Evolutionary conservation across 2,888 invertebrate species (phyloP).

Genomic region (Polietes domitor): DNA sequence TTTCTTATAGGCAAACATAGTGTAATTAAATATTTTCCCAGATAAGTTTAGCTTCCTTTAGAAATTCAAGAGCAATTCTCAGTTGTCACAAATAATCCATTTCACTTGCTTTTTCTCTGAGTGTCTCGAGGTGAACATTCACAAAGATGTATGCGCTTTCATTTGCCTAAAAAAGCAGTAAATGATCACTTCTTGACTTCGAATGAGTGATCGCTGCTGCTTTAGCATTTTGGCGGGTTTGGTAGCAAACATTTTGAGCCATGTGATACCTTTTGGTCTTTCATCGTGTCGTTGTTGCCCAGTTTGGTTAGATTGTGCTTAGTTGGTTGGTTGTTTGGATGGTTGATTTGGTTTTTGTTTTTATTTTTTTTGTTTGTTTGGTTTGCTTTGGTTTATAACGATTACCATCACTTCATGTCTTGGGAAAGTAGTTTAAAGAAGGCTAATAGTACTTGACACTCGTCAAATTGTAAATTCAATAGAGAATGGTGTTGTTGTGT

Average conservation of each 20-base stretch:
- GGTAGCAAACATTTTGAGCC: slow-evolving; percentile 1
- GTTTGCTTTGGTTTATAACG: slow-evolving; percentile 2
- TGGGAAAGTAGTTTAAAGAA: slow-evolving; percentile 55
- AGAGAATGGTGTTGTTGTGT: slow-evolving; percentile 5
- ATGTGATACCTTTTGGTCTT: not conserved
- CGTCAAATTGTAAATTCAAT: slow-evolving; percentile 52
- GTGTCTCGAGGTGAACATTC: not conserved
- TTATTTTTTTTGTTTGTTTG: slow-evolving; percentile 1
- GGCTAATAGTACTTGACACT: slow-evolving; percentile 59
- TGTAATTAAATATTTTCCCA: no score
- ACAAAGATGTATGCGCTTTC: not conserved
- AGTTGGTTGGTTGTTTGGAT: not conserved
- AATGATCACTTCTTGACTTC: slow-evolving; percentile 17
- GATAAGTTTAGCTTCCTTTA: no score
- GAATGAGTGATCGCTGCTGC: slow-evolving; percentile 20
- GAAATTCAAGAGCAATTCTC: no score
- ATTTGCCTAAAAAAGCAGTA: slow-evolving; percentile 7
- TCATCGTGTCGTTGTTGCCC: not conserved
- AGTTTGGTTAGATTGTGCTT: not conserved
- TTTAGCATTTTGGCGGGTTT: not conserved
- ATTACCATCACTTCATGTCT: slow-evolving; percentile 25
- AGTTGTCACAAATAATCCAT: no score
- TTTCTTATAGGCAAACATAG: no score
- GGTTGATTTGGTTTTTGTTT: not conserved
- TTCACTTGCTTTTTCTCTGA: not conserved